Evolutionary conservation across 2,113 vertebrate genomes (phyloP).

Genomic region (Pedionomus torquatus): DNA sequence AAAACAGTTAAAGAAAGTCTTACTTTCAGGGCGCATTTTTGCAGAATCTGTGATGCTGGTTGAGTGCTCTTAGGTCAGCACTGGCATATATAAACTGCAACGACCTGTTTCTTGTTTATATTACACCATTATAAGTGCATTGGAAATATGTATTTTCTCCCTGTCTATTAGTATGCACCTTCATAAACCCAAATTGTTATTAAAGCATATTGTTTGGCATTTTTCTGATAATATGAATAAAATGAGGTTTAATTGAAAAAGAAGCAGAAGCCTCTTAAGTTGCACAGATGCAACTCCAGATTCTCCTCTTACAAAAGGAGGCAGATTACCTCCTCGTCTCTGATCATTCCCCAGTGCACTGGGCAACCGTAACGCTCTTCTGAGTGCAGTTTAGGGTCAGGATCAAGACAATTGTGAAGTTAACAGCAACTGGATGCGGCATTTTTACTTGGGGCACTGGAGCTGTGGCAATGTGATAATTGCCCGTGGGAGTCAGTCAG

Average conservation of each 20-base stretch:
- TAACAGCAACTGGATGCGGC: fast-evolving
- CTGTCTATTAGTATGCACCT: not conserved
- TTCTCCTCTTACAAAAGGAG: not conserved
- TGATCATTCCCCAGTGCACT: not conserved
- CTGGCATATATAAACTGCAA: not conserved
- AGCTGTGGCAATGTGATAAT: fast-evolving
- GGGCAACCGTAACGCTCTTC: not conserved
- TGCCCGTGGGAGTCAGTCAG: not conserved
- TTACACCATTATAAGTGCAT: not conserved
- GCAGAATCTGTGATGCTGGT: not conserved
- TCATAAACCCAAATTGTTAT: not conserved
- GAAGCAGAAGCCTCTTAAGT: not conserved
- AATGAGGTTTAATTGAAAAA: not conserved
- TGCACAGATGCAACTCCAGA: not conserved
- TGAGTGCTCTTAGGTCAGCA: not conserved
- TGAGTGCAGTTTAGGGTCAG: not conserved
- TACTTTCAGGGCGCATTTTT: not conserved
- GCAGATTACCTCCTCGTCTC: not conserved
- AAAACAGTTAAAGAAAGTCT: not conserved
- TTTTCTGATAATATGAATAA: not conserved
- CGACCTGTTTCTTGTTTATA: not conserved
- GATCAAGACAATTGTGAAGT: not conserved
- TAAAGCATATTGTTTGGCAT: not conserved
- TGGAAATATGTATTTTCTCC: not conserved
- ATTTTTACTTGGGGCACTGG: not conserved